These are phyloP conservation scores for Gephyroberyx darwinii DNA, from an alignment of 2,797 vertebrate genomes.

Conservation along the genomic window DNA sequence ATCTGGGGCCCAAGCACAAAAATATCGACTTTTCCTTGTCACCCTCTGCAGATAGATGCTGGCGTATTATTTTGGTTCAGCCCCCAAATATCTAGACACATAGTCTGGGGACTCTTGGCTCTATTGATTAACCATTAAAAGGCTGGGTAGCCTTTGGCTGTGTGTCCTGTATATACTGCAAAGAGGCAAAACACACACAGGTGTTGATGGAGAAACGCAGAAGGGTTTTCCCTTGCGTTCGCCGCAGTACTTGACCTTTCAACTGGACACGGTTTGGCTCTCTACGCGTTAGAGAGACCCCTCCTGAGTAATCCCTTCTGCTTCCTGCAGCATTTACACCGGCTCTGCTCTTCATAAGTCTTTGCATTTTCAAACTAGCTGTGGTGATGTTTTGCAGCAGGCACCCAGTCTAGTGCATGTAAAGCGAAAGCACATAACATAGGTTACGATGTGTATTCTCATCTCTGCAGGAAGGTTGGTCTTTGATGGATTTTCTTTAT, in stretches of 20 bases:
- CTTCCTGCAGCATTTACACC: conserved; percentile 40
- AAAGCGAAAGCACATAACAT: background rate
- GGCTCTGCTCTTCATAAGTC: conserved; percentile 41
- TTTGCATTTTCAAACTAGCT: conserved; percentile 26
- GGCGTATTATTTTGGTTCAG: conserved; percentile 68
- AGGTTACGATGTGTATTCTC: conserved; percentile 4
- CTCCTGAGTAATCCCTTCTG: conserved; percentile 28
- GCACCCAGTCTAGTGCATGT: conserved; percentile 4
- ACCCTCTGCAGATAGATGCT: conserved; percentile 64
- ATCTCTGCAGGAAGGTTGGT: background rate
- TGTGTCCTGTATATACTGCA: conserved; percentile 49
- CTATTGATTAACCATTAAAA: conserved; percentile 81
- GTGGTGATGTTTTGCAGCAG: conserved; percentile 23
- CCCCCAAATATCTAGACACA: conserved; percentile 67
- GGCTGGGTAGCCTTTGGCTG: conserved; percentile 61
- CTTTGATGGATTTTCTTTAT: background rate
- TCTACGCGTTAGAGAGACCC: conserved; percentile 30
- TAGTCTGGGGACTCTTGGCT: conserved; percentile 59
- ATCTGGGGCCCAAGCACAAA: conserved; percentile 63
- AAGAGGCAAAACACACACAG: conserved; percentile 61
- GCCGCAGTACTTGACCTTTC: conserved; percentile 63
- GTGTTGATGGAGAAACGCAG: conserved; percentile 56
- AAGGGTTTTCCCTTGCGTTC: conserved; percentile 47
- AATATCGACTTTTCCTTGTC: conserved; percentile 68
- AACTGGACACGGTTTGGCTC: conserved; percentile 36